Evolutionary conservation across 2,797 vertebrate species (phyloP).

Genomic region (Aphelocoma californica): DNA sequence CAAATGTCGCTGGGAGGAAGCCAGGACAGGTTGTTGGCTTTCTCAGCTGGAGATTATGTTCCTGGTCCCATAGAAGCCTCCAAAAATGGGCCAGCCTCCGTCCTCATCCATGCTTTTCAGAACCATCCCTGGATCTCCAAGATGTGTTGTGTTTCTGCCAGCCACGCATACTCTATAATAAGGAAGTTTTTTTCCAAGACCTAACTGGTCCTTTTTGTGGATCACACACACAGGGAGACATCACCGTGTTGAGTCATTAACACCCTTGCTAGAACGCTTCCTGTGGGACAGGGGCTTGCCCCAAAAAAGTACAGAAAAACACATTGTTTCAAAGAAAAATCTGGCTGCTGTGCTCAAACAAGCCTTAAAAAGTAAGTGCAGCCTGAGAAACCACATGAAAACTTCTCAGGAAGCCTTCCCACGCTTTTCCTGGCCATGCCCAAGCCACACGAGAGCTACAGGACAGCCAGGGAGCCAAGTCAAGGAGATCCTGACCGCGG

Average conservation of each 20-base stretch:
- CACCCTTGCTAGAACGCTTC: background rate
- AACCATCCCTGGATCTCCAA: background rate
- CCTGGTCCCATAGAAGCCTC: background rate
- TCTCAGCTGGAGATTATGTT: background rate
- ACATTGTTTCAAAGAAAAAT: background rate
- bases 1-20: background rate
- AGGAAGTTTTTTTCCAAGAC: background rate
- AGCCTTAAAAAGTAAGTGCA: background rate
- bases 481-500: fast-evolving
- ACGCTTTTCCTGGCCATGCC: background rate
- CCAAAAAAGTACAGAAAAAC: background rate
- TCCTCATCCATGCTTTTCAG: background rate
- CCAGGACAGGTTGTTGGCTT: background rate
- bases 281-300: background rate
- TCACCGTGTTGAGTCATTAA: background rate
- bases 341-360: fast-evolving
- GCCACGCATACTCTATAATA: background rate
- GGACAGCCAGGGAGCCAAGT: background rate
- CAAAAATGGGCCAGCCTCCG: background rate
- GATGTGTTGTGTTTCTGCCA: background rate
- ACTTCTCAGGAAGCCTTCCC: background rate
- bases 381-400: background rate
- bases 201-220: background rate
- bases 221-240: background rate
- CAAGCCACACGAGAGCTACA: background rate